phyloP scores from a whole-genome alignment of 2,113 vertebrate genomes.

The Xenopus borealis region DNA sequence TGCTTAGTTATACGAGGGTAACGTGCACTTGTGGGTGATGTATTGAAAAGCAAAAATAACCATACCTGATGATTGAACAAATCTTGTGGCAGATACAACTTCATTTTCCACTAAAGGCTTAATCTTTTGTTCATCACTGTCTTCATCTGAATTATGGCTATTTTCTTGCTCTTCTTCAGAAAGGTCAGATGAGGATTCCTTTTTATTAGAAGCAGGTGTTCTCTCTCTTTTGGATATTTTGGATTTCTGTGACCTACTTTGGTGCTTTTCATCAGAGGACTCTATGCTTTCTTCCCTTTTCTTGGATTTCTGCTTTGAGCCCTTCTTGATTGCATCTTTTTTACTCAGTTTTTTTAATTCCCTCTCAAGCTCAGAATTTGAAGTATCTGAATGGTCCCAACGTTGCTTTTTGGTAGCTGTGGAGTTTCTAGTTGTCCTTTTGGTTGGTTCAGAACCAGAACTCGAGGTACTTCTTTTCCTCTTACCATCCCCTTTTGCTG shows the following conservation, averaged over 20 bases:
- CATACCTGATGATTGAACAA: conserved; percentile 95
- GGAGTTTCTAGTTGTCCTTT: conserved; percentile 61
- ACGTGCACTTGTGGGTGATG: no score
- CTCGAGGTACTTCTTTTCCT: conserved; percentile 81
- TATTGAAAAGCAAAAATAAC: neutral
- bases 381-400: conserved; percentile 73
- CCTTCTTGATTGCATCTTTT: conserved; percentile 69
- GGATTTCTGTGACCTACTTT: conserved; percentile 46
- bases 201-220: conserved; percentile 59
- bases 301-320: conserved; percentile 57
- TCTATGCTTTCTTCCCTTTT: conserved; percentile 55
- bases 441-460: conserved; percentile 76
- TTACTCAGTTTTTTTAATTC: conserved; percentile 73
- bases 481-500: conserved; percentile 67
- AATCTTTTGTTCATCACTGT: conserved; percentile 87
- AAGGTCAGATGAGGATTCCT: conserved; percentile 66
- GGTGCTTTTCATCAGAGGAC: conserved; percentile 50
- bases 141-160: conserved; percentile 65
- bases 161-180: conserved; percentile 63
- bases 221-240: conserved; percentile 58
- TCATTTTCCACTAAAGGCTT: conserved; percentile 83
- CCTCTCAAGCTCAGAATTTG: conserved; percentile 84
- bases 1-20: no score
- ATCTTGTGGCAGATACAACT: conserved; percentile 64
- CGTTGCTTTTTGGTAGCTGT: conserved; percentile 79